phyloP scores from a whole-genome alignment of 2,113 vertebrate genomes.

The Neolamprologus tretocephalus region DNA sequence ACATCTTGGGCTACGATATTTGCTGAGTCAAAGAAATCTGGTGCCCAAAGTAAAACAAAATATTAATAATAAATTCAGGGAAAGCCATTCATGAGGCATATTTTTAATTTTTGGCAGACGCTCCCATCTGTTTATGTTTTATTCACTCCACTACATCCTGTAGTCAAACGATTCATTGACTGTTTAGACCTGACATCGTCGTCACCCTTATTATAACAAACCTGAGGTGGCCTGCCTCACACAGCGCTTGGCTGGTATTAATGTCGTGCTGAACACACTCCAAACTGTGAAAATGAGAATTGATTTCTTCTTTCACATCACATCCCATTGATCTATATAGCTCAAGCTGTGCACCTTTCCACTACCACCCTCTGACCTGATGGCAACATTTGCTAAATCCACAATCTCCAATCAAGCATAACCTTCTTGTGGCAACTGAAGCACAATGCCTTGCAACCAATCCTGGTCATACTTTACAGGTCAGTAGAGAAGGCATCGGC shows the following conservation, averaged over 20 bases:
- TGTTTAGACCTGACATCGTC: neutral
- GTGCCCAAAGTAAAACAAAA: neutral
- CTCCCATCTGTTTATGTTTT: neutral
- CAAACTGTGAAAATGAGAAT: constrained; percentile 5
- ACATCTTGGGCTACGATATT: neutral
- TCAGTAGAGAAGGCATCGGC: neutral
- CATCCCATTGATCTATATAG: neutral
- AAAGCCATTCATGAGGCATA: neutral
- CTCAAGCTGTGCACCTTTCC: neutral
- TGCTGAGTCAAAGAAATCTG: neutral
- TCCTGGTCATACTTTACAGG: neutral
- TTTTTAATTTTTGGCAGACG: neutral
- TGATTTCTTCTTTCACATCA: neutral
- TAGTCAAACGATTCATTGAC: neutral
- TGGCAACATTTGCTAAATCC: neutral
- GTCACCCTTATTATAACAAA: neutral
- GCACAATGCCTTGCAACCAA: neutral
- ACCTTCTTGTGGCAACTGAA: neutral
- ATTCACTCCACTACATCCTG: neutral
- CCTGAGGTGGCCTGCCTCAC: neutral
- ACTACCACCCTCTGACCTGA: neutral
- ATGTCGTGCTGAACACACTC: neutral
- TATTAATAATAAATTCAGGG: neutral
- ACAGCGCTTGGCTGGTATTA: neutral
- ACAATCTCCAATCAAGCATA: neutral